Conservation (phyloP, 2,113 vertebrate species). For the Lipophrys pholis region DNA sequence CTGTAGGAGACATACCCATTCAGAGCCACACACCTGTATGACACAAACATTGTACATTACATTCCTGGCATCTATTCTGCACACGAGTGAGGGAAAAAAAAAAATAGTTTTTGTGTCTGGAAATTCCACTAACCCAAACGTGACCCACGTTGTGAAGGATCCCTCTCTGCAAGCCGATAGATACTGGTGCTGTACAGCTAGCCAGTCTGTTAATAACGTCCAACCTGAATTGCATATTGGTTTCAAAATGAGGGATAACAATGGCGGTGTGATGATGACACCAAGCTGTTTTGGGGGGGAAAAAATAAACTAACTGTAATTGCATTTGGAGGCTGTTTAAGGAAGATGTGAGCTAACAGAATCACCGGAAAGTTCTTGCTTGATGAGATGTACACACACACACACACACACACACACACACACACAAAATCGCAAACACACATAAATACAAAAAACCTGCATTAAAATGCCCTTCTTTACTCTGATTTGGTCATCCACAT, state of each 20-base stretch:
- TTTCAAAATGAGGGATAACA: slow-evolving; percentile 24
- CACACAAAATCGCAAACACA: no score
- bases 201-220: slow-evolving; percentile 27
- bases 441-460: no score
- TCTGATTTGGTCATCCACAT: neutral
- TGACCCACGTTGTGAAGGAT: slow-evolving; percentile 24
- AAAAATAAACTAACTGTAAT: slow-evolving; percentile 12
- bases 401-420: no score
- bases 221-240: slow-evolving; percentile 16
- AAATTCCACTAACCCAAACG: slow-evolving; percentile 36
- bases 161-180: slow-evolving; percentile 7
- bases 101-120: slow-evolving; percentile 28
- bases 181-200: slow-evolving; percentile 15
- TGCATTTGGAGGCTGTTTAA: slow-evolving; percentile 17
- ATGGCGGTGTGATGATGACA: slow-evolving; percentile 15
- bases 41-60: slow-evolving; percentile 22
- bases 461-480: neutral
- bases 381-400: neutral
- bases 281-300: neutral
- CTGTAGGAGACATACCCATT: slow-evolving; percentile 32
- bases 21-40: slow-evolving; percentile 17
- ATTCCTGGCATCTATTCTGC: slow-evolving; percentile 29
- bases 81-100: slow-evolving; percentile 5
- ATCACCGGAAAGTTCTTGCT: neutral
- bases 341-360: neutral